These are phyloP conservation scores for Drosophila watanabei DNA, from an alignment of 1,140 invertebrate species.

Conservation along the genomic window DNA sequence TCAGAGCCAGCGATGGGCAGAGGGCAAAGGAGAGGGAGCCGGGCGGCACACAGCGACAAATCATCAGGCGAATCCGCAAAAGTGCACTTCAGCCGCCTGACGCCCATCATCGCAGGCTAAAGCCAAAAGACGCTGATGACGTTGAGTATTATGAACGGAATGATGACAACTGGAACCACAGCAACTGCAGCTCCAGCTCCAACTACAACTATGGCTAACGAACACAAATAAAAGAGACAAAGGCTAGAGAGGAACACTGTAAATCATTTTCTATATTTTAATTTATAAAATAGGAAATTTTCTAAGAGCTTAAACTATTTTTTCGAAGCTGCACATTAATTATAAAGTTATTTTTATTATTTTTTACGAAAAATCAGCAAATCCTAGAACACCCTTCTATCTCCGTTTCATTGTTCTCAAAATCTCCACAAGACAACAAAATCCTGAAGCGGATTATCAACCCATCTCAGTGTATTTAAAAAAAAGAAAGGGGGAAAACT, in stretches of 20 bases:
- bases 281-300: background rate
- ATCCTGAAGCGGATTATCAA: background rate
- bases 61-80: conserved; percentile 71
- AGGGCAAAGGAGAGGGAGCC: conserved; percentile 4
- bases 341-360: background rate
- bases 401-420: background rate
- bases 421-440: background rate
- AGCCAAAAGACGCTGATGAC: conserved; percentile 72
- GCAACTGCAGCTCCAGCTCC: conserved; percentile 41
- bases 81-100: conserved; percentile 73
- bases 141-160: conserved; percentile 76
- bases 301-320: too few species aligned
- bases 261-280: background rate
- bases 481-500: conserved; percentile 5
- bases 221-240: conserved; percentile 52
- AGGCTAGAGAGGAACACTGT: background rate
- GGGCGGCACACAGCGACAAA: conserved; percentile 55
- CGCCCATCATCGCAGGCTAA: conserved; percentile 42
- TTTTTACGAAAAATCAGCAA: background rate
- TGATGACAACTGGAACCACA: conserved; percentile 70
- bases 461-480: conserved; percentile 11
- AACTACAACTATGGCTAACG: conserved; percentile 36
- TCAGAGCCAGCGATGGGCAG: conserved; percentile 13
- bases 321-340: background rate
- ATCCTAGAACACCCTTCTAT: too few species aligned